phyloP scores from a whole-genome alignment of 2,113 vertebrate genomes.

The Melanerpes formicivorus region DNA sequence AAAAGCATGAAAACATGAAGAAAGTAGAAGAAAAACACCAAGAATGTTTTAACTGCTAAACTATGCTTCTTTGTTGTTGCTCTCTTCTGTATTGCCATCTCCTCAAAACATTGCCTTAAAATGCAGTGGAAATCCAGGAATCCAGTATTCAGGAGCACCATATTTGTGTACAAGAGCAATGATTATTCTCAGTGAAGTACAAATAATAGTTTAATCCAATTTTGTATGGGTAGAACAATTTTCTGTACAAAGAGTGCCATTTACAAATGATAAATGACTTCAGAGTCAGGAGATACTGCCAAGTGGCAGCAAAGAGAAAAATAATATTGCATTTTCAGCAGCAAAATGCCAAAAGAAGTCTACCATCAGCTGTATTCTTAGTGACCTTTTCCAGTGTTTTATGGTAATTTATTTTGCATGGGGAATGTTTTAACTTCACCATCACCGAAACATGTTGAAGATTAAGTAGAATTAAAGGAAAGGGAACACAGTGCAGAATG shows the following conservation, averaged over 20 bases:
- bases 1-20: neutral
- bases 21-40: neutral
- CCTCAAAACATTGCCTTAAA: neutral
- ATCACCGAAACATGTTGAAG: neutral
- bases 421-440: neutral
- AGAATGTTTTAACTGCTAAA: neutral
- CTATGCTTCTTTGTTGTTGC: neutral
- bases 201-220: neutral
- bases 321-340: neutral
- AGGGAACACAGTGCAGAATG: neutral
- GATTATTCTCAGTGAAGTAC: neutral
- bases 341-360: constrained; percentile 8
- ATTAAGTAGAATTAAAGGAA: neutral
- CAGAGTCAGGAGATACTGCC: neutral
- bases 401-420: neutral
- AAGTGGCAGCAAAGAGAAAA: constrained; percentile 43
- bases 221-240: neutral
- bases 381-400: neutral
- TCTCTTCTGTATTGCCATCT: neutral
- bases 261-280: constrained; percentile 7
- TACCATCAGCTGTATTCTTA: neutral
- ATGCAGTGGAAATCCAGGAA: neutral
- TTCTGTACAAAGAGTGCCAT: neutral
- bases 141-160: neutral
- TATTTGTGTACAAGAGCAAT: neutral